A percentile compares a stretch with the other conserved stretches of the same genome.
phyloP scores from a whole-genome alignment of 2,113 vertebrate species.

The Nothocercus nigrocapillus region DNA sequence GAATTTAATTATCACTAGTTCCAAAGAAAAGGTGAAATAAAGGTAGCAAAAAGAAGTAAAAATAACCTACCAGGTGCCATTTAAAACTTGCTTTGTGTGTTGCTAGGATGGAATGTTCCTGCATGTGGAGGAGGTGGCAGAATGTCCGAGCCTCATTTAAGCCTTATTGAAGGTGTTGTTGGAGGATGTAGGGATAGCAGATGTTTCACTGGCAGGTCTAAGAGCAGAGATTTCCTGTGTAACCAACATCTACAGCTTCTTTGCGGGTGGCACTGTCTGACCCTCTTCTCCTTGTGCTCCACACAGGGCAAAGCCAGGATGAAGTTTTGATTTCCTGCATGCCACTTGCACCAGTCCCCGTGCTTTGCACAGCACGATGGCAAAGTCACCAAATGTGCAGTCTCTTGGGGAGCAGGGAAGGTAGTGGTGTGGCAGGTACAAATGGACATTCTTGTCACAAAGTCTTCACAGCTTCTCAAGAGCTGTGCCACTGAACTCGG shows the following conservation, averaged over 20 bases:
- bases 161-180: conserved; percentile 1
- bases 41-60: conserved; percentile 16
- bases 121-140: not conserved
- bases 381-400: not conserved
- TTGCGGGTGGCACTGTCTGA: not conserved
- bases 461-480: no score
- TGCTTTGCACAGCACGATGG: not conserved
- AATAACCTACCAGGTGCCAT: not conserved
- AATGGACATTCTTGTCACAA: not conserved
- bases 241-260: not conserved
- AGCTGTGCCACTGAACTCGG: not conserved
- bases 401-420: not conserved
- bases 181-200: not conserved
- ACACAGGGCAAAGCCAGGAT: not conserved
- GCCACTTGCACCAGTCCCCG: not conserved
- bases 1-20: conserved; percentile 35
- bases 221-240: not conserved
- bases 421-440: not conserved
- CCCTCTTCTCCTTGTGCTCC: not conserved
- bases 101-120: not conserved
- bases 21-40: conserved; percentile 34
- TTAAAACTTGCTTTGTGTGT: not conserved
- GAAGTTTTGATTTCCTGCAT: not conserved
- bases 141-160: not conserved
- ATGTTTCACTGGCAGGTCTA: not conserved